phyloP scores from a whole-genome alignment of 2,888 invertebrate genomes.

The Gryllus longicercus region DNA sequence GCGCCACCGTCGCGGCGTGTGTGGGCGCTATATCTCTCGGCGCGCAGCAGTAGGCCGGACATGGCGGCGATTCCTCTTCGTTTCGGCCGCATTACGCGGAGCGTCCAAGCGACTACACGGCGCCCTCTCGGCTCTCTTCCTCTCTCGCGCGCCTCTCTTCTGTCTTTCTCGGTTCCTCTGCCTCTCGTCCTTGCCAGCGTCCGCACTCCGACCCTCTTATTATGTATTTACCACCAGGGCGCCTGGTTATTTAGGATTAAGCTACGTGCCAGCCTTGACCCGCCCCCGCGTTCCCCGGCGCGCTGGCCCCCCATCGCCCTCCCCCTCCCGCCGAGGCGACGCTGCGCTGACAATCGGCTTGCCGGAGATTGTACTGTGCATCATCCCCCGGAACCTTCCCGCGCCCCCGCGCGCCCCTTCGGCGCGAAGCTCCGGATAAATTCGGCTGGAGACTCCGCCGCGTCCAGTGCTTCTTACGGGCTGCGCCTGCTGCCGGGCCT shows the following conservation, averaged over 20 bases:
- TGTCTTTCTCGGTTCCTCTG: not conserved
- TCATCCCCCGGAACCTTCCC: not conserved
- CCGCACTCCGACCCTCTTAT: not conserved
- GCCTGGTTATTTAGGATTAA: constrained; percentile 4
- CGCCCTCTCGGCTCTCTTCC: not conserved
- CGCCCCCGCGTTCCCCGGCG: not conserved
- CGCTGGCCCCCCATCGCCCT: not conserved
- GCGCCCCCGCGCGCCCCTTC: no score
- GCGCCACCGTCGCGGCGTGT: not conserved
- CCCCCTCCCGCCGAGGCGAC: no score
- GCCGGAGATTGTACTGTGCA: constrained; percentile 2
- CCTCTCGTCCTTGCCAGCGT: not conserved
- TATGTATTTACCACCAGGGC: not conserved
- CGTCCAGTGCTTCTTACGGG: no score
- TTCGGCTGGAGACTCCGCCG: no score
- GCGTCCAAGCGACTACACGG: not conserved
- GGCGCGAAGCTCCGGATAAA: no score
- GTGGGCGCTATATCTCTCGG: constrained; percentile 17
- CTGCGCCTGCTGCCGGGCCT: no score
- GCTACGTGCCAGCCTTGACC: not conserved
- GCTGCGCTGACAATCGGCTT: not conserved
- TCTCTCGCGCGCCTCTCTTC: not conserved
- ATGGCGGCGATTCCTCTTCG: constrained; percentile 17
- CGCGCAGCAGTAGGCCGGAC: not conserved
- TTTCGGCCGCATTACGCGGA: not conserved